Evolutionary conservation across 2,888 invertebrate species (phyloP).

Genomic region (Campaea margaritaria): DNA sequence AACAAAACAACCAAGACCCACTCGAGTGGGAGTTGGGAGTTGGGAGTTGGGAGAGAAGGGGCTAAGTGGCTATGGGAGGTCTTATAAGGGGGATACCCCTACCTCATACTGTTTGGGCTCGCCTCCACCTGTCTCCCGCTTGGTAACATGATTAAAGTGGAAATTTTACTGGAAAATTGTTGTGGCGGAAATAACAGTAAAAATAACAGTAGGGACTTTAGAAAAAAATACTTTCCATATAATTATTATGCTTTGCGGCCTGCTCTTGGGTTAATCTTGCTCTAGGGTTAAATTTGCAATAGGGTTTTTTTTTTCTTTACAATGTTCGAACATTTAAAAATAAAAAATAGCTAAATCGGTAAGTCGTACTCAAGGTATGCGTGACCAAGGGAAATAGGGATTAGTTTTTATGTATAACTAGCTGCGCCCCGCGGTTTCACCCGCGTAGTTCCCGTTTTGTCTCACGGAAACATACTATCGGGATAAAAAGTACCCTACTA

Average conservation of each 20-base stretch:
- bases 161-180: constrained; percentile 5
- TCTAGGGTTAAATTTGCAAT: too few species aligned
- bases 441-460: too few species aligned
- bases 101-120: constrained; percentile 2
- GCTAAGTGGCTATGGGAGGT: background rate
- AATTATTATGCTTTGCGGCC: background rate
- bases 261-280: too few species aligned
- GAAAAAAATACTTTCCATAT: background rate
- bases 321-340: too few species aligned
- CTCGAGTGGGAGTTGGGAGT: background rate
- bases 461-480: too few species aligned
- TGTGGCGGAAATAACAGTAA: background rate
- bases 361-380: too few species aligned
- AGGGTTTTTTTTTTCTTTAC: too few species aligned
- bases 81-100: background rate
- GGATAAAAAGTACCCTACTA: too few species aligned
- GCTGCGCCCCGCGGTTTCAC: too few species aligned
- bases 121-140: constrained; percentile 4
- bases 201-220: background rate
- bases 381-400: too few species aligned
- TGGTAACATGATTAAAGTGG: constrained; percentile 1
- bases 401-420: too few species aligned
- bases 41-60: background rate
- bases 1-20: constrained; percentile 1
- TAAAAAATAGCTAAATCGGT: too few species aligned